Evolutionary conservation across 2,113 vertebrate genomes (phyloP).

Genomic region (Hippotragus niger): DNA sequence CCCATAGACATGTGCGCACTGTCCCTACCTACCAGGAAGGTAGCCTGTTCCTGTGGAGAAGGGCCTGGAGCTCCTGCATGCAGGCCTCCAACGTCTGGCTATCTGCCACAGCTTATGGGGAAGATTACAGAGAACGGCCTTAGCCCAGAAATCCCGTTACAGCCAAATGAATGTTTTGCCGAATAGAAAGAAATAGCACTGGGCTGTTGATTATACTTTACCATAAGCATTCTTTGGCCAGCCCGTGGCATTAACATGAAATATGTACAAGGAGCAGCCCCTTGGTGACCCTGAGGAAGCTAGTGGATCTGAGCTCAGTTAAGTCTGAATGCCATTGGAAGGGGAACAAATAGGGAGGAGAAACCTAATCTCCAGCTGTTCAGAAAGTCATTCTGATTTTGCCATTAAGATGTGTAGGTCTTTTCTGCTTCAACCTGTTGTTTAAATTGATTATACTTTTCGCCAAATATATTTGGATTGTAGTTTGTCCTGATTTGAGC

Average conservation of each 20-base stretch:
- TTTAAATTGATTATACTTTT: slow-evolving; percentile 58
- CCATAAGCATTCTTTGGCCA: neutral
- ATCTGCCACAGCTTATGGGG: slow-evolving; percentile 44
- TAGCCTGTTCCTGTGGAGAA: slow-evolving; percentile 41
- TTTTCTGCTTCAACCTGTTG: slow-evolving; percentile 55
- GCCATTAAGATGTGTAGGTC: slow-evolving; percentile 57
- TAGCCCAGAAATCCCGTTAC: slow-evolving; percentile 34
- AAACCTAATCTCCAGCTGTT: slow-evolving; percentile 49
- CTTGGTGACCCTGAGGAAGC: neutral
- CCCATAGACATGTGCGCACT: slow-evolving; percentile 44
- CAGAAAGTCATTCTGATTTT: slow-evolving; percentile 63
- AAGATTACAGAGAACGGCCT: slow-evolving; percentile 31
- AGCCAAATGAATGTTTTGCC: slow-evolving; percentile 16
- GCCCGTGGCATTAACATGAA: neutral
- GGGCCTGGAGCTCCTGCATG: neutral
- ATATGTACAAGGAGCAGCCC: neutral
- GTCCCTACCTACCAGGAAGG: slow-evolving; percentile 49
- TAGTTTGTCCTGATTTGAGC: slow-evolving; percentile 74
- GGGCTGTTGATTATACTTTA: neutral
- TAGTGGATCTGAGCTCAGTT: neutral
- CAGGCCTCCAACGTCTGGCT: slow-evolving; percentile 35
- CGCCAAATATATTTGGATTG: slow-evolving; percentile 61
- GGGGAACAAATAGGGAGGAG: neutral
- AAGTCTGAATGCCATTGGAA: slow-evolving; percentile 12
- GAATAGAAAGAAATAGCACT: neutral